Percentiles rank a stretch among this genome's conserved stretches.
Evolutionary conservation across 2,113 vertebrate genomes (phyloP).

Genomic region (Macquaria ambigua): DNA sequence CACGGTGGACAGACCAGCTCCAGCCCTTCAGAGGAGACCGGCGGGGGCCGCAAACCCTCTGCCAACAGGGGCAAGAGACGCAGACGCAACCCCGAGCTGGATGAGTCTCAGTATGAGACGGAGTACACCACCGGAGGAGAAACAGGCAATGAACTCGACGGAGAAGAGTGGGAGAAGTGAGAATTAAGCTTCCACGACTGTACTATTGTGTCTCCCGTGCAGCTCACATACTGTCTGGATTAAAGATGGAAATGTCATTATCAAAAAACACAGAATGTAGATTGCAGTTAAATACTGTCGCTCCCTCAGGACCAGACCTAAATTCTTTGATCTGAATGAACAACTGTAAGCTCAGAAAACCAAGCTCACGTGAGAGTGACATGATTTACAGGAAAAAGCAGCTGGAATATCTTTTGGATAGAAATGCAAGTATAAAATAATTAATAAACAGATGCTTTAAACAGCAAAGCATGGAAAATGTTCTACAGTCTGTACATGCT

Average conservation of each 20-base stretch:
- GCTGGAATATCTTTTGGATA: not conserved
- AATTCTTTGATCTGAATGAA: constrained; percentile 51
- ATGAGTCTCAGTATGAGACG: constrained; percentile 91
- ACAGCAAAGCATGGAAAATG: constrained; percentile 1
- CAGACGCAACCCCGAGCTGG: constrained; percentile 84
- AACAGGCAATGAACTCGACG: constrained; percentile 86
- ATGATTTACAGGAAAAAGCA: constrained; percentile 1
- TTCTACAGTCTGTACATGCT: constrained; percentile 1
- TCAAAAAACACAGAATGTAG: constrained; percentile 24
- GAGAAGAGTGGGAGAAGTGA: constrained; percentile 86
- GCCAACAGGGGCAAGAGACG: constrained; percentile 82
- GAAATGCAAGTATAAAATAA: not conserved
- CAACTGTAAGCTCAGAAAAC: constrained; percentile 42
- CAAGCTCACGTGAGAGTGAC: constrained; percentile 8
- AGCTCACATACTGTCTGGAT: constrained; percentile 42
- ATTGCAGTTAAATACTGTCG: constrained; percentile 45
- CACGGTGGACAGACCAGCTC: constrained; percentile 76
- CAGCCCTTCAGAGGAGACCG: constrained; percentile 82
- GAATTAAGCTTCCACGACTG: not conserved
- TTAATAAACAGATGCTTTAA: constrained; percentile 3
- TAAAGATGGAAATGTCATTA: constrained; percentile 42
- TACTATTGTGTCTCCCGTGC: not conserved
- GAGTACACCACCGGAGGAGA: constrained; percentile 92
- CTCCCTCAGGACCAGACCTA: constrained; percentile 64
- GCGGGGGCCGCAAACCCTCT: constrained; percentile 73